Base-by-base conservation (phyloP, 2,113 vertebrate species). In the Bufo gargarizans region DNA sequence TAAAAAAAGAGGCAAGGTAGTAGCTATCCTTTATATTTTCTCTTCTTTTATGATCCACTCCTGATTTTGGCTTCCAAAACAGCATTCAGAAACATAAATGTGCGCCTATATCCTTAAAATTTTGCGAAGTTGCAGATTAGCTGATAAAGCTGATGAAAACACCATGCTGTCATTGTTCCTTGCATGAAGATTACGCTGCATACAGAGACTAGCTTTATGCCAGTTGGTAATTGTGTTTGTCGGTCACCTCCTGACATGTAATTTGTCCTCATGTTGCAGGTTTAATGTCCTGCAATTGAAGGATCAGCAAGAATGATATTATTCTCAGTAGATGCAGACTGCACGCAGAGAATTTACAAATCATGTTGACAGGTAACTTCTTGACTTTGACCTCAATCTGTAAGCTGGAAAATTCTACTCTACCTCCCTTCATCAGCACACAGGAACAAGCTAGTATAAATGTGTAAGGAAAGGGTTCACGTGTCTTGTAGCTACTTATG, bases 231-330 rank as follows among this genome's bases (percentile, higher is more conserved):
- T 17, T 59, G 17, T 74, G 45, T 85, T 47, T 59, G 58, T 16
- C 17, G 53, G 49, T 85, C 71, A 58, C 84, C 43, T 49, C 33
- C 50, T n/a, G 71, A 76, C 65, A 77, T 76, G 84, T 59, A 85
- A 59, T 77, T 85, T 85, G 55, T 85, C 55, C 53, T 61, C 14
- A 58, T 76, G 84, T 77, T 85, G 53, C 55, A 58, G 55, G 71
- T 76, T 76, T 85, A 59, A 85, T 58, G 71, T 58, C 43, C 33
- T 85, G 55, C 77, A 76, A 85, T 85, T 85, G 71, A 76, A 85
- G 53, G 67, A 85, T 76, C 84, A 85, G 84, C 84, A 61, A 77
- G 84, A 76, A 85, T 76, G 55, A 77, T 76, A 59, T 85, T 76
- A 59, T 85, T 85, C 55, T 85, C 84, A 47, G 71, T 76, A 59